Base-by-base conservation (phyloP, 2,797 vertebrate species). In the Syndactyla subalaris region DNA sequence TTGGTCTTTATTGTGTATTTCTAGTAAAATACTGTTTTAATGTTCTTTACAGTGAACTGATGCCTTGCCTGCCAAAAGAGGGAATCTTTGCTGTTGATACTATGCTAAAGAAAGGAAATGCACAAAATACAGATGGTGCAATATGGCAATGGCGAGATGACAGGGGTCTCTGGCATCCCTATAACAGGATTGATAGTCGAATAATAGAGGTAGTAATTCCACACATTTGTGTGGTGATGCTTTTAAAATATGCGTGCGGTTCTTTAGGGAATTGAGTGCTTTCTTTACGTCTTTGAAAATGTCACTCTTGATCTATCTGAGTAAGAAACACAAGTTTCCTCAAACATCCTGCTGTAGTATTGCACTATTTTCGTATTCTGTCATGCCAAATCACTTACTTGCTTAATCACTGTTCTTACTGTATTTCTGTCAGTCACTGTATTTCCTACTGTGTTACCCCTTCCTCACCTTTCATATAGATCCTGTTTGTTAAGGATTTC, bases 121-220 rank as follows among this genome's bases (percentile, higher is more conserved):
- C 99, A 6, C 99, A 99, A 98, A 99, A 99, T 81, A 99, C 99
- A 43, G 99, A 99, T 88, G 99, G 99, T 39, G 99, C 99, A 4
- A 99, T 99, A 96, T 99, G 99, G 99, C 99, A 99, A 73, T 99
- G 99, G 99, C 98, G 99, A 89, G 99, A 99, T 95, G 99, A 99
- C 97, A 98, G 99, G 55, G 99, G 99, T 84, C 98, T 99, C 76
- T 99, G 99, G 99, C 99, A 99, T 97, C 99, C 99, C 10, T 99
- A 99, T 97, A 99, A 99, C 97, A 99, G 99, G 96, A 99, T 99
- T 74, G 99, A 99, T 97, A 99, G 99, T 97, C 99, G 99, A 96
- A 99, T 99, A 96, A 99, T 99, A 97, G 99, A 99, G 99, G 99
- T 99, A 99, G 75, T 95, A 97, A 94, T 96, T 97, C 59, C 93